Evolutionary conservation across 1,140 invertebrate genomes (phyloP).

Genomic region (Nymphalis io): DNA sequence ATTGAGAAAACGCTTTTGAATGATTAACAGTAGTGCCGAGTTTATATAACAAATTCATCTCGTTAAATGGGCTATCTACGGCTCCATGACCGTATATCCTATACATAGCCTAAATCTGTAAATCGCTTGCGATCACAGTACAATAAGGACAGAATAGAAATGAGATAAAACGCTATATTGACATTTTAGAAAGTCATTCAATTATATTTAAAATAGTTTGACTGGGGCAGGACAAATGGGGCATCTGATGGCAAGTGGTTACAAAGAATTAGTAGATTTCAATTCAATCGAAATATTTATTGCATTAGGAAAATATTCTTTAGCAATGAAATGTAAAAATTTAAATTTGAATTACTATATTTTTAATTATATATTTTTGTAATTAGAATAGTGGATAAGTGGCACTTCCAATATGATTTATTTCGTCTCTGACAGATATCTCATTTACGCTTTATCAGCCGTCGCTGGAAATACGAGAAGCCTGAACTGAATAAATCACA

Average conservation of each 20-base stretch:
- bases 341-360: no score
- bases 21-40: neutral
- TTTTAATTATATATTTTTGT: no score
- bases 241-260: no score
- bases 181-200: neutral
- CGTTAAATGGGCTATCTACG: neutral
- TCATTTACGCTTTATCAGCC: conserved; percentile 9
- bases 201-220: no score
- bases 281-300: neutral
- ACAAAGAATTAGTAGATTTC: neutral
- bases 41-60: neutral
- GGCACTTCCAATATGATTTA: neutral
- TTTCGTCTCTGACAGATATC: neutral
- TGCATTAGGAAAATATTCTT: no score
- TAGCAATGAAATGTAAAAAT: no score
- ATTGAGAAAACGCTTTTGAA: no score
- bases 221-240: no score
- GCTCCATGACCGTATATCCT: neutral
- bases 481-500: conserved; percentile 15
- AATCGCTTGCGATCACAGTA: neutral
- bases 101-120: conserved; percentile 1
- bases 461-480: conserved; percentile 4
- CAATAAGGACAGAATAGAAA: neutral
- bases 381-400: no score
- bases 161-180: neutral